These are phyloP conservation scores for Habrosyne pyritoides DNA, from an alignment of 2,888 invertebrate species.

Conservation along the genomic window DNA sequence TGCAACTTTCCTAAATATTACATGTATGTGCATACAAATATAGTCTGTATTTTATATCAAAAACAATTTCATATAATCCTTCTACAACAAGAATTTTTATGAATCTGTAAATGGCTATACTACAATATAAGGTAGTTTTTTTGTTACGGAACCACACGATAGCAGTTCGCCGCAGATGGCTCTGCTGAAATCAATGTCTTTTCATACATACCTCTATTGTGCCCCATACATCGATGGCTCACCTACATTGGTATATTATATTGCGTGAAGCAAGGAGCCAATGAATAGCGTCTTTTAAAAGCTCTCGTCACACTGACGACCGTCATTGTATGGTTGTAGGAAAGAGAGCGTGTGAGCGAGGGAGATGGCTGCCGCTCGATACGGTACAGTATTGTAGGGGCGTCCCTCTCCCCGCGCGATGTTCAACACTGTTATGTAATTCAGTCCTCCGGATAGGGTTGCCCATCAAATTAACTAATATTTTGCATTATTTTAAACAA, in stretches of 20 bases:
- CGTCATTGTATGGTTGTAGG: conserved; percentile 40
- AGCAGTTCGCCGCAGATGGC: conserved; percentile 31
- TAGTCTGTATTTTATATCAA: too few relatives aligned
- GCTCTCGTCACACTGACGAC: conserved; percentile 14
- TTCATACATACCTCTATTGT: conserved; percentile 34
- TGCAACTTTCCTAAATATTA: too few relatives aligned
- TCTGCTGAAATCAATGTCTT: conserved; percentile 25
- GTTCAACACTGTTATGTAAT: conserved; percentile 53
- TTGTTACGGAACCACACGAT: conserved; percentile 28
- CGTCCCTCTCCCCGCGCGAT: conserved; percentile 45
- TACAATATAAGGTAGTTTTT: background rate
- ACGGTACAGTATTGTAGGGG: conserved; percentile 60
- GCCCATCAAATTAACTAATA: background rate
- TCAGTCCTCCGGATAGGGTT: conserved; percentile 35
- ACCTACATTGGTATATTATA: conserved; percentile 38
- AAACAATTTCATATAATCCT: too few relatives aligned
- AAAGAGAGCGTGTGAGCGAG: conserved; percentile 32
- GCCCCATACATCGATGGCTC: conserved; percentile 44
- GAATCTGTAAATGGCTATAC: background rate
- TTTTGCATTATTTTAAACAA: too few relatives aligned
- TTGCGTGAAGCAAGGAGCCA: conserved; percentile 37
- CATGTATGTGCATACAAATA: too few relatives aligned
- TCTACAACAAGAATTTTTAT: background rate
- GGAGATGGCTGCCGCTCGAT: conserved; percentile 58
- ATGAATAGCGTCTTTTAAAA: conserved; percentile 50